Base-by-base conservation (phyloP, 2,797 vertebrate species). In the Gadopsis marmoratus region DNA sequence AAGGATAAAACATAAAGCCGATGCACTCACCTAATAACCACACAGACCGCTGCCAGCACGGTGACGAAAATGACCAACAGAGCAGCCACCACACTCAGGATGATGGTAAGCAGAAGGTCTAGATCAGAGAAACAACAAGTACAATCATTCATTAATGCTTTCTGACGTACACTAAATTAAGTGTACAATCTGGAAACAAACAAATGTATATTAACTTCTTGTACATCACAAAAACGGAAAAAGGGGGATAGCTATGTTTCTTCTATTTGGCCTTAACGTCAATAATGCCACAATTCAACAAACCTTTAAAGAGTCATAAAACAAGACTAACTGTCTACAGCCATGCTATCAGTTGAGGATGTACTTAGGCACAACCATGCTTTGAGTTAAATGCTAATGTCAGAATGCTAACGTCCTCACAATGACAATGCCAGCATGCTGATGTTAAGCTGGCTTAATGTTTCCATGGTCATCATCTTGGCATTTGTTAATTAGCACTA, bases 11-110 rank as follows among this genome's bases (percentile, higher is more conserved):
- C 5, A 56, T 2, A 48, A 62, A 82, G 5, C 0, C 59, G 33
- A 51, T 3, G 60, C 68, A 95, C 97, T 91, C 87, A 98, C 97
- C 94, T 96, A 56, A 95, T 94, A 75, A 93, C 94, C 56, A 96
- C 74, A 39, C 93, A 97, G 88, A 94, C 95, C 54, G 95, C 82
- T 0, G 93, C 78, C 76, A 97, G 87, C 31, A 88, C 78, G 0
- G 74, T 59, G 90, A 74, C 80, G 23, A 87, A 88, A 33, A 91
- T 63, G 4, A 89, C 80, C 79, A 95, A 45, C 71, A 95, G 72
- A 4, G 85, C 93, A 0, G 93, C 92, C 67, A 95, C 93, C 47
- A 92, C 92, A 0, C 94, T 94, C 35, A 96, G 73, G 75, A 97
- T 79, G 79, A 94, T 76, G 0, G 48, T 53, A 23, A 96, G 82